Evolutionary conservation across 2,888 invertebrate species (phyloP).

Genomic region (Nemotelus nigrinus): DNA sequence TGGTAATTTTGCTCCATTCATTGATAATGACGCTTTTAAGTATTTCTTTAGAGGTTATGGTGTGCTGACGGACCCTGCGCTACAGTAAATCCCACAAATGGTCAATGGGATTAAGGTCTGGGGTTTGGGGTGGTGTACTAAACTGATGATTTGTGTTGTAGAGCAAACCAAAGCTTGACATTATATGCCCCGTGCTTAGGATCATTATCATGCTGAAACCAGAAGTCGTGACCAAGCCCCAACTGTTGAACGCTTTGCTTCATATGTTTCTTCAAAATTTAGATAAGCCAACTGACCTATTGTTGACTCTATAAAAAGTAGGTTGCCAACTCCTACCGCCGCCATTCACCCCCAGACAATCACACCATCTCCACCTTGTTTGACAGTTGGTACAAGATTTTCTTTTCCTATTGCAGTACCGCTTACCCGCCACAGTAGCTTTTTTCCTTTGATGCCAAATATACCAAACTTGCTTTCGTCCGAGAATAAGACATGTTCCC

Average conservation of each 20-base stretch:
- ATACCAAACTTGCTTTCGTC: conserved; percentile 47
- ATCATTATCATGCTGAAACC: conserved; percentile 48
- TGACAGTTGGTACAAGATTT: conserved; percentile 44
- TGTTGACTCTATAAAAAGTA: conserved; percentile 42
- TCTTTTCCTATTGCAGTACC: conserved; percentile 34
- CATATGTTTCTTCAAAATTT: conserved; percentile 43
- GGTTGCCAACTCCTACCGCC: conserved; percentile 38
- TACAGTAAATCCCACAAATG: conserved; percentile 48
- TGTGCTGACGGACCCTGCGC: conserved; percentile 42
- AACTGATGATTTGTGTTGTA: conserved; percentile 33
- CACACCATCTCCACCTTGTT: conserved; percentile 45
- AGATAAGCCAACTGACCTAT: conserved; percentile 38
- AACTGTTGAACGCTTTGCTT: conserved; percentile 35
- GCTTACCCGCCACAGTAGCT: conserved; percentile 37
- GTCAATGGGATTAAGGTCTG: conserved; percentile 51
- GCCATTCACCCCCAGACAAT: conserved; percentile 49
- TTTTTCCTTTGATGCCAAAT: conserved; percentile 31
- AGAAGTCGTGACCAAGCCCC: not conserved
- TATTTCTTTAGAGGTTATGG: conserved; percentile 37
- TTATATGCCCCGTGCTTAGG: conserved; percentile 43
- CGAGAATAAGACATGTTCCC: conserved; percentile 44
- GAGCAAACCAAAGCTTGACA: conserved; percentile 32
- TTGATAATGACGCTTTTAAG: conserved; percentile 24
- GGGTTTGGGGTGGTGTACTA: conserved; percentile 47
- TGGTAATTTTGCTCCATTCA: conserved; percentile 36